phyloP scores from a whole-genome alignment of 2,797 vertebrate species.

The Danio kyathit region DNA sequence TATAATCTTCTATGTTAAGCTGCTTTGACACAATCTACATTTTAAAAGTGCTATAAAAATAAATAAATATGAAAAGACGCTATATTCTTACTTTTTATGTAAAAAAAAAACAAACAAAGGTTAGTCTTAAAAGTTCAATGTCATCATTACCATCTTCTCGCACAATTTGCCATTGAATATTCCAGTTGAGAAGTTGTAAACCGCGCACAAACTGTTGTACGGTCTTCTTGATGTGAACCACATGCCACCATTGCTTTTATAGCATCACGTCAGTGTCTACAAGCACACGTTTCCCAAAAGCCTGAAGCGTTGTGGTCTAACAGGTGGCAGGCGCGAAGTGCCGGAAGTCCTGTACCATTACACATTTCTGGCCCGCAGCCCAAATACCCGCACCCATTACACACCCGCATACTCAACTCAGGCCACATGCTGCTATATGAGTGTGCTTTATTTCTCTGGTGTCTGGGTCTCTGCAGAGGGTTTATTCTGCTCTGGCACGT shows the following conservation, averaged over 20 bases:
- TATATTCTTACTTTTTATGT: no score
- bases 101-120: no score
- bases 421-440: slow-evolving; percentile 10
- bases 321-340: slow-evolving; percentile 41
- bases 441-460: neutral
- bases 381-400: slow-evolving; percentile 30
- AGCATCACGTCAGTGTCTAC: slow-evolving; percentile 45
- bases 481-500: slow-evolving; percentile 2
- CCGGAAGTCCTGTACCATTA: slow-evolving; percentile 25
- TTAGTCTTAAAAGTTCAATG: neutral
- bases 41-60: no score
- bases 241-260: slow-evolving; percentile 10
- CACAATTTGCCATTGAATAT: slow-evolving; percentile 37
- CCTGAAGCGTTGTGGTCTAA: slow-evolving; percentile 29
- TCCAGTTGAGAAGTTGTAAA: slow-evolving; percentile 4
- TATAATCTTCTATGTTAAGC: no score
- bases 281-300: slow-evolving; percentile 18
- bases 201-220: neutral
- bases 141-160: slow-evolving; percentile 40
- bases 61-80: no score
- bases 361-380: neutral
- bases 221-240: neutral
- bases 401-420: slow-evolving; percentile 36
- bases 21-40: no score
- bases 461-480: slow-evolving; percentile 13